Evolutionary conservation across 2,797 vertebrate genomes (phyloP).

Genomic region (Clamator glandarius): DNA sequence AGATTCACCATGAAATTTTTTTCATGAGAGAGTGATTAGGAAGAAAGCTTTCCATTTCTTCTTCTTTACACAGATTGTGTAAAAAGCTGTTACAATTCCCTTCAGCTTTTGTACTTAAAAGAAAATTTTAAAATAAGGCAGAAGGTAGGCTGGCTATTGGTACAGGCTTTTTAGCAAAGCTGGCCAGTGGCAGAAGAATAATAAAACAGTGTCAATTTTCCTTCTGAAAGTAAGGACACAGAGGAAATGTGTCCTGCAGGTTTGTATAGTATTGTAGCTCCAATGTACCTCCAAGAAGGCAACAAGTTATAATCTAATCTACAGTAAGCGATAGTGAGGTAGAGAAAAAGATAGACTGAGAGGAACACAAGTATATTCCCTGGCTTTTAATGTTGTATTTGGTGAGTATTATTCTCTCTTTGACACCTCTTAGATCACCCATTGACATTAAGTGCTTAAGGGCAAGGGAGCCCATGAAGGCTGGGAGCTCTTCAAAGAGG

Average conservation of each 20-base stretch:
- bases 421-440: conserved; percentile 20
- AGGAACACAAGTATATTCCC: conserved; percentile 16
- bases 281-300: background rate
- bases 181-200: background rate
- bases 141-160: background rate
- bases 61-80: background rate
- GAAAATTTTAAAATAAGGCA: background rate
- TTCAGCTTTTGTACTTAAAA: background rate
- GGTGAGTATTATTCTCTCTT: background rate
- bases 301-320: conserved; percentile 29
- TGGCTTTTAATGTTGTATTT: conserved; percentile 10
- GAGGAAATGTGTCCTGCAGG: background rate
- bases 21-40: background rate
- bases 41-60: background rate
- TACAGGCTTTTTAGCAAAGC: background rate
- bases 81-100: background rate
- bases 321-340: background rate
- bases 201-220: background rate
- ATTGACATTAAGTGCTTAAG: too few relatives aligned
- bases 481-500: too few relatives aligned
- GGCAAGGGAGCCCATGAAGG: too few relatives aligned
- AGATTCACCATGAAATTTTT: background rate
- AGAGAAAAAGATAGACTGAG: conserved; percentile 5
- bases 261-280: background rate
- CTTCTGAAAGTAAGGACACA: background rate